Base-by-base conservation (phyloP, 2,888 invertebrate species). In the Lochmaea crataegi region DNA sequence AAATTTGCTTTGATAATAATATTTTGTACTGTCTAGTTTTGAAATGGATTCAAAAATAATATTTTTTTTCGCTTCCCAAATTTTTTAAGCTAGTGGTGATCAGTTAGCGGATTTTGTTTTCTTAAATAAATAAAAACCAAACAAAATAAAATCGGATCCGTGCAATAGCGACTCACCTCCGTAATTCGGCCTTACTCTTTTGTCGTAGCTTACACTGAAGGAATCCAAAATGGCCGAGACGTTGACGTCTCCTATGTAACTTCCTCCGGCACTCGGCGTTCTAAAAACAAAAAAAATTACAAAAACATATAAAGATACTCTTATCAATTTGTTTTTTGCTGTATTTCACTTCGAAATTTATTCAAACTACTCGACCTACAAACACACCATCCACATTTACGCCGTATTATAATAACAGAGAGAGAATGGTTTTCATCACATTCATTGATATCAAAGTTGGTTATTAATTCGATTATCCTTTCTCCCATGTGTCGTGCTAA, bases 161-260 rank as follows among this genome's bases (percentile, higher is more conserved):
- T 77, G 77, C 75, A 63, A 42, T 63, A 42, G 67, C 45, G 61
- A 88, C 93, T 92, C 90, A 97, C 97, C 97, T 94, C 97, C 97
- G 90, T 97, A 98, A 90, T 97, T 97, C 88, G 98, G 98, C 90
- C 98, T 95, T 93, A 98, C 96, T 93, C 98, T 94, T 94, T 98
- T 98, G 92, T 98, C 98, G 89, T 98, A 98, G 90, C 96, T 97
- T 89, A 95, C 94, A 88, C 96, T 96, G 91, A 96, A 96, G 86
- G 96, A 96, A 90, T 96, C 96, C 90, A 96, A 91, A 87, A 96
- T 96, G 87, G 95, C 95, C 85, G 96, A 96, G 90, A 96, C 96
- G 92, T 96, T 96, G 87, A 96, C 96, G 87, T 96, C 96, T 84
- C 95, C 95, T 87, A 94, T 90, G 94, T 94, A 95, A 88, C 94